Percentiles rank a stretch among this genome's conserved stretches.
These are phyloP conservation scores for Stenolophus ochropezus DNA, from an alignment of 2,888 invertebrate genomes.

Conservation along the genomic window DNA sequence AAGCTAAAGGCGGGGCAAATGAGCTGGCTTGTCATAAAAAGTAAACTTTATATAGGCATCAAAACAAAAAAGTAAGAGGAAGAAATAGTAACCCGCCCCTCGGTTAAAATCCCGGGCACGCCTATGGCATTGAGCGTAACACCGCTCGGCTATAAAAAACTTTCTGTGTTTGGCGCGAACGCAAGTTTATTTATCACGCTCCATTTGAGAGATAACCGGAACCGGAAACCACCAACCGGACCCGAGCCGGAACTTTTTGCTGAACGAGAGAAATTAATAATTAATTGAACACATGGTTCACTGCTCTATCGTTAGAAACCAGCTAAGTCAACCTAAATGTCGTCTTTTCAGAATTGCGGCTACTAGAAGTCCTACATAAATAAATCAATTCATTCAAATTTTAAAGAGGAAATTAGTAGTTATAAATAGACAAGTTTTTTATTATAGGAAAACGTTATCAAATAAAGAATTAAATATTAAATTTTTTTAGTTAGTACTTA, in stretches of 20 bases:
- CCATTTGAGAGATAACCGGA: conserved; percentile 49
- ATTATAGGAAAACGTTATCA: not conserved
- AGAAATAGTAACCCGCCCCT: not conserved
- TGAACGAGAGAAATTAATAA: conserved; percentile 33
- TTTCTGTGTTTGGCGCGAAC: conserved; percentile 40
- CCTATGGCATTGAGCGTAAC: not conserved
- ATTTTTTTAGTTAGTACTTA: too few relatives aligned
- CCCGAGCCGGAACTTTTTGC: conserved; percentile 27
- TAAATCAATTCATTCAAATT: not conserved
- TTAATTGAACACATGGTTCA: conserved; percentile 32
- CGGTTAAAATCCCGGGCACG: not conserved
- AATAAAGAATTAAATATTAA: too few relatives aligned
- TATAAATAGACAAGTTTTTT: not conserved
- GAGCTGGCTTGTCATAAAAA: not conserved
- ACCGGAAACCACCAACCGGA: conserved; percentile 33
- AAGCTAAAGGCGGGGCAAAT: too few relatives aligned
- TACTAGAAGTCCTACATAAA: not conserved
- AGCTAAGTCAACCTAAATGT: not conserved
- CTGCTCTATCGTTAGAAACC: not conserved
- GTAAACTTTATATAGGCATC: not conserved
- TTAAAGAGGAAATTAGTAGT: not conserved
- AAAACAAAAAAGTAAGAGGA: not conserved
- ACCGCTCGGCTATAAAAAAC: conserved; percentile 15
- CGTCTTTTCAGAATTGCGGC: not conserved
- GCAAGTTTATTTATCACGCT: conserved; percentile 43